phyloP scores from a whole-genome alignment of 2,888 invertebrate genomes.

The Barypeithes pellucidus region DNA sequence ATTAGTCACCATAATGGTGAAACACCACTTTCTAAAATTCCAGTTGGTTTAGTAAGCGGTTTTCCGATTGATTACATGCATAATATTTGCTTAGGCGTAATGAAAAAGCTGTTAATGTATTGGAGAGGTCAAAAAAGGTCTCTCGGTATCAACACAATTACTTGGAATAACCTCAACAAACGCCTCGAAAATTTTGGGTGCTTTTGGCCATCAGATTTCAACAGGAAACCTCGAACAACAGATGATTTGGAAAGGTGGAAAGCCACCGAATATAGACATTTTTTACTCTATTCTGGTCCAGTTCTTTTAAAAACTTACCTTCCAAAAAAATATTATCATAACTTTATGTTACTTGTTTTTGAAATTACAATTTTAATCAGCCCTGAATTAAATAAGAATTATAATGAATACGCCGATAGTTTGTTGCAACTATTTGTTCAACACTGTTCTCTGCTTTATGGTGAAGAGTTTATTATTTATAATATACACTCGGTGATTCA shows the following conservation, averaged over 20 bases:
- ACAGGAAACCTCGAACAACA: conserved; percentile 43
- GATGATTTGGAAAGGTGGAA: conserved; percentile 35
- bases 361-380: too few species aligned
- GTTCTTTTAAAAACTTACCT: conserved; percentile 3
- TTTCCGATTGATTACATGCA: conserved; percentile 57
- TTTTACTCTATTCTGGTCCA: conserved; percentile 19
- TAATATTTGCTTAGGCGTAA: conserved; percentile 51
- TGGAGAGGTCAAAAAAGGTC: conserved; percentile 38
- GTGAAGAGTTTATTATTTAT: too few species aligned
- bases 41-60: conserved; percentile 45
- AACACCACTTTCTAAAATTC: conserved; percentile 7
- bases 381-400: too few species aligned
- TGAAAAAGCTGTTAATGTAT: conserved; percentile 47
- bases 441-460: too few species aligned
- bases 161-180: too few species aligned
- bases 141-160: too few species aligned
- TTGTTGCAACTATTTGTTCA: too few species aligned
- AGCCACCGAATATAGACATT: conserved; percentile 16
- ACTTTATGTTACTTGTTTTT: too few species aligned
- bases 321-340: too few species aligned
- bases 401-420: too few species aligned
- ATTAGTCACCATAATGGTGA: conserved; percentile 17
- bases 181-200: neutral
- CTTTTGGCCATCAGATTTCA: conserved; percentile 44
- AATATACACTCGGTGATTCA: too few species aligned